Percentiles rank a stretch among this genome's conserved stretches.
These are phyloP conservation scores for Mercenaria mercenaria DNA, from an alignment of 1,140 invertebrate genomes.

Conservation along the genomic window DNA sequence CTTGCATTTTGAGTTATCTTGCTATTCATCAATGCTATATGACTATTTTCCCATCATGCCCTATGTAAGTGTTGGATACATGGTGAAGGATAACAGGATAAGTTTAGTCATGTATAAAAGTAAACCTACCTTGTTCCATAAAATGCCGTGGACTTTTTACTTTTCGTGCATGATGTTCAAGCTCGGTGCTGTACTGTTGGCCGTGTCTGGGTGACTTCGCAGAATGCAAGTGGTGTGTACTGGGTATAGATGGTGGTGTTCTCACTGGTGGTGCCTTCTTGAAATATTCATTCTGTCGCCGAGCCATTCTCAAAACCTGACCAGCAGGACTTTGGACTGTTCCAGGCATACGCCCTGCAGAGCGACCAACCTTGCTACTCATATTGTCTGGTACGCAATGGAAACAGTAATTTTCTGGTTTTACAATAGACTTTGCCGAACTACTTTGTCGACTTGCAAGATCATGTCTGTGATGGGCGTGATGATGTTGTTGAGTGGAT, in stretches of 20 bases:
- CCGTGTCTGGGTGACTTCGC: slow-evolving; percentile 64
- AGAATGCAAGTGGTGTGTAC: slow-evolving; percentile 64
- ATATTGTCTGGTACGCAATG: slow-evolving; percentile 73
- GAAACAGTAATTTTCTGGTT: slow-evolving; percentile 76
- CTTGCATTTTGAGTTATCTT: too few species aligned
- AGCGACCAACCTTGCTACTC: slow-evolving; percentile 77
- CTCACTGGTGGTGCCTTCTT: slow-evolving; percentile 76
- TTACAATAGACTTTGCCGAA: slow-evolving; percentile 67
- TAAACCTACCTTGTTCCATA: slow-evolving; percentile 81
- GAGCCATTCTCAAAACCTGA: slow-evolving; percentile 75
- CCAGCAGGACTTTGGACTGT: slow-evolving; percentile 67
- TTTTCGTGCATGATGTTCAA: slow-evolving; percentile 82
- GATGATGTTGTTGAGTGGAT: background rate
- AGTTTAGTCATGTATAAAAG: too few species aligned
- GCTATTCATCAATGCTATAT: too few species aligned
- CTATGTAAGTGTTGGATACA: too few species aligned
- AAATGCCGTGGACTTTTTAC: slow-evolving; percentile 78
- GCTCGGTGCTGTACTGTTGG: slow-evolving; percentile 73
- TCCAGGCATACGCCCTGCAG: slow-evolving; percentile 79
- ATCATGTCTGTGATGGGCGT: slow-evolving; percentile 19
- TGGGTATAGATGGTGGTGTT: slow-evolving; percentile 82
- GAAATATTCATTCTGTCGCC: slow-evolving; percentile 74
- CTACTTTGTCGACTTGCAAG: background rate
- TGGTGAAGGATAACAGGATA: too few species aligned
- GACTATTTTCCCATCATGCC: too few species aligned